phyloP scores from a whole-genome alignment of 2,888 invertebrate genomes.

The Slavum lentiscoides region DNA sequence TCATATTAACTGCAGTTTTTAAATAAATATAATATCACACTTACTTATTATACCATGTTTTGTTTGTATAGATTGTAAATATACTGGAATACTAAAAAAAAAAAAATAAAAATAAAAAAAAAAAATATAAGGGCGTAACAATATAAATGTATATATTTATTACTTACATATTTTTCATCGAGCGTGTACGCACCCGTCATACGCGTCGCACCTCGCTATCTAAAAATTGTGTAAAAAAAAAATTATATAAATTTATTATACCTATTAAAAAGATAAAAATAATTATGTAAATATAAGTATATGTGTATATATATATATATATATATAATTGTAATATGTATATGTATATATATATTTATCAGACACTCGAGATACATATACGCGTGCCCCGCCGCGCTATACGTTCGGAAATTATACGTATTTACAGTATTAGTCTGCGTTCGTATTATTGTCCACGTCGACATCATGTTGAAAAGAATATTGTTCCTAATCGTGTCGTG shows the following conservation, averaged over 20 bases:
- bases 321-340: no score
- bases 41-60: not conserved
- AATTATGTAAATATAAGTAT: conserved; percentile 4
- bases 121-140: no score
- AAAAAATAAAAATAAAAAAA: no score
- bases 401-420: not conserved
- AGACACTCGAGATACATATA: not conserved
- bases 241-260: not conserved
- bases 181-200: not conserved
- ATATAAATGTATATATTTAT: not conserved
- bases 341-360: conserved; percentile 26
- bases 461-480: not conserved
- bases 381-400: no score
- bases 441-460: not conserved
- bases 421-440: not conserved
- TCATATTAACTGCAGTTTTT: no score
- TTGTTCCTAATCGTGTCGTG: not conserved
- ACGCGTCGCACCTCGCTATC: not conserved
- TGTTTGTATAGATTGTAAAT: no score
- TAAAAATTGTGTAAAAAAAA: not conserved
- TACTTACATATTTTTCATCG: not conserved
- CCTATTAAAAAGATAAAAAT: conserved; percentile 22
- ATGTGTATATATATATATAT: no score
- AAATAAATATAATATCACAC: not conserved
- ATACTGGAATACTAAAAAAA: no score